phyloP scores from a whole-genome alignment of 2,797 vertebrate genomes.

The Kryptolebias ocellatus region DNA sequence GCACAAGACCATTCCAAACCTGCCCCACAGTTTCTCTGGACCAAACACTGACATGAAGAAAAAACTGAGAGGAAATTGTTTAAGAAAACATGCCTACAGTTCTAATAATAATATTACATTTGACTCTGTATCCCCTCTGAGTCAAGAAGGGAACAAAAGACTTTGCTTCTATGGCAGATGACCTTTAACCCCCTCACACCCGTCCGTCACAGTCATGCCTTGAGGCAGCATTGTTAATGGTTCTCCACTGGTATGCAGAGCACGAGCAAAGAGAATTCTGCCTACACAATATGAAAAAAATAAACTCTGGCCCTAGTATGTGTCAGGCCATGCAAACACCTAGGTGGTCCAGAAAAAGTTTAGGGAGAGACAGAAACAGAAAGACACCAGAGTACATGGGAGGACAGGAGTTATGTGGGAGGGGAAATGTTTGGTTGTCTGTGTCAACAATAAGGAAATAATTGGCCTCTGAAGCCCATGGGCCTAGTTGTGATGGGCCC shows the following conservation, averaged over 20 bases:
- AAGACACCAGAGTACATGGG: slow-evolving; percentile 59
- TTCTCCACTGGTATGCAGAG: slow-evolving; percentile 68
- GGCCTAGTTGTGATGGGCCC: slow-evolving; percentile 36
- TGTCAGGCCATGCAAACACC: slow-evolving; percentile 57
- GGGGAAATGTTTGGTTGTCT: slow-evolving; percentile 75
- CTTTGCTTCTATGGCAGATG: slow-evolving; percentile 36
- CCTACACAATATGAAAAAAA: slow-evolving; percentile 50
- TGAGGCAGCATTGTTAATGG: slow-evolving; percentile 63
- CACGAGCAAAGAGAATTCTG: slow-evolving; percentile 61
- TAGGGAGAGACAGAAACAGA: slow-evolving; percentile 41
- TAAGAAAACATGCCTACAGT: not conserved
- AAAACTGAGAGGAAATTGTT: not conserved
- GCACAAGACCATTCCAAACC: not conserved
- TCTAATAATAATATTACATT: slow-evolving; percentile 13
- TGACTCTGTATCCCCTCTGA: slow-evolving; percentile 17
- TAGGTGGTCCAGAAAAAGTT: slow-evolving; percentile 73
- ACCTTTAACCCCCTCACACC: slow-evolving; percentile 60
- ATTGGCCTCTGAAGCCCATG: slow-evolving; percentile 67
- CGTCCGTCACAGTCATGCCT: slow-evolving; percentile 52
- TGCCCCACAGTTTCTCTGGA: slow-evolving; percentile 5
- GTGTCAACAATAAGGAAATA: slow-evolving; percentile 80
- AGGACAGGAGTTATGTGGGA: slow-evolving; percentile 71
- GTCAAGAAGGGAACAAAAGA: slow-evolving; percentile 55
- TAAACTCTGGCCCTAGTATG: slow-evolving; percentile 22
- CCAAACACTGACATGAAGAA: slow-evolving; percentile 7